Base-by-base conservation (phyloP, 2,888 invertebrate species). In the Phaedon cochleariae region DNA sequence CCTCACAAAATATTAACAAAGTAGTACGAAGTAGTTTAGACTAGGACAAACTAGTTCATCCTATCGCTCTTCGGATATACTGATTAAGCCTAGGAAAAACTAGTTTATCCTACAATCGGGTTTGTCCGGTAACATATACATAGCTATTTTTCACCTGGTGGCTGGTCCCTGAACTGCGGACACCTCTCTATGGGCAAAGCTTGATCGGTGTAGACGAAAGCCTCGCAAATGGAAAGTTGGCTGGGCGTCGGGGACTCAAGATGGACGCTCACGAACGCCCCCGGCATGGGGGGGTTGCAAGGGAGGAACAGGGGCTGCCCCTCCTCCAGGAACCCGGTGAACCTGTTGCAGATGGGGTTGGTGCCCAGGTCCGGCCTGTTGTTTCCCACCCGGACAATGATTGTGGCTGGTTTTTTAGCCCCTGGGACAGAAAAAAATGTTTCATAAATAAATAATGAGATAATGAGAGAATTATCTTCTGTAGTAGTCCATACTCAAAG, bases 221-320 rank as follows among this genome's bases (percentile, higher is more conserved):
- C 93, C 82, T 96, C 96, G 81, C 96, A 96, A 10, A 96, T 92
- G 0, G 95, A 95, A 12, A 96, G 85, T 68, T 94, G 93, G 68
- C 90, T 91, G 0, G 92, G 89, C 0, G 85, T 80, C 0, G 90
- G 87, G 0, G 91, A 90, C 84, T 96, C 96, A 62, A 96, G 82
- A 79, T 96, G 96, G 0, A 96, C 95, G 74, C 94, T 95, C 68
- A 96, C 96, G 82, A 96, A 96, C 7, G 96, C 96, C 0, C 96
- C 96, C 0, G 96, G 95, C 94, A 96, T 96, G 0, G 96, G 96
- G 0, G 96, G 96, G 83, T 95, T 95, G 85, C 96, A 96, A 0
- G 96, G 96, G 57, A 96, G 84, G 84, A 96, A 96, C 5, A 96
- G 86, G 0, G 96, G 96, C 78, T 95, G 93, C 0, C 96, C 96